These are phyloP conservation scores for Zosterops lateralis DNA, from an alignment of 2,113 vertebrate genomes.

Conservation along the genomic window DNA sequence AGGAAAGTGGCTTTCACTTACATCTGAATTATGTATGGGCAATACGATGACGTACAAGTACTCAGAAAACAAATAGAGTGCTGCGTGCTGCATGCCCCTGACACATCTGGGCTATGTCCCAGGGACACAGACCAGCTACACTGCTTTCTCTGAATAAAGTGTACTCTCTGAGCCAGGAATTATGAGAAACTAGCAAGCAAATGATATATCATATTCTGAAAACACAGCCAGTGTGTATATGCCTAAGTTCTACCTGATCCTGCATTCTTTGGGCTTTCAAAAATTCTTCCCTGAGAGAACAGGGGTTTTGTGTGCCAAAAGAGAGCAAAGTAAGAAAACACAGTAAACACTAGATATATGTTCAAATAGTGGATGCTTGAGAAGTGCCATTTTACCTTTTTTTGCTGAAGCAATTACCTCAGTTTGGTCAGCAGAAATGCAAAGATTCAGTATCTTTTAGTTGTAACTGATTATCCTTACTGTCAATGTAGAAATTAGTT, in stretches of 20 bases:
- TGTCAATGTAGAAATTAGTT: not conserved
- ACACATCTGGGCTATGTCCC: constrained; percentile 20
- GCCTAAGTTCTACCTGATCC: not conserved
- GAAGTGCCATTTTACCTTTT: not conserved
- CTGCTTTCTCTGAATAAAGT: not conserved
- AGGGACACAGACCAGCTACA: not conserved
- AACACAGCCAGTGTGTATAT: not conserved
- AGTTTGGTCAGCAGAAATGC: not conserved
- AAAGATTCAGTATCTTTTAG: not conserved
- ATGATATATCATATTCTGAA: not conserved
- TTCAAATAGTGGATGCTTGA: not conserved
- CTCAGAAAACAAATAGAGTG: not conserved
- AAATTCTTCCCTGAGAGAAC: not conserved
- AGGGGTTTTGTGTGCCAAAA: not conserved
- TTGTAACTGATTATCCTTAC: not conserved
- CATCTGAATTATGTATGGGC: not conserved
- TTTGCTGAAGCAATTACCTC: not conserved
- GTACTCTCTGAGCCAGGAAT: not conserved
- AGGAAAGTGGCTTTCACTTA: not conserved
- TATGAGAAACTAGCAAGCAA: not conserved
- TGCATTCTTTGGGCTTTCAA: not conserved
- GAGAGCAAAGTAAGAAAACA: not conserved
- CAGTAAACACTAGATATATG: not conserved
- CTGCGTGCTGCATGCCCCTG: fast-evolving
- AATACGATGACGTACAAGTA: not conserved